Conservation (phyloP, 2,797 vertebrate species). For the Fistularia tabacaria region DNA sequence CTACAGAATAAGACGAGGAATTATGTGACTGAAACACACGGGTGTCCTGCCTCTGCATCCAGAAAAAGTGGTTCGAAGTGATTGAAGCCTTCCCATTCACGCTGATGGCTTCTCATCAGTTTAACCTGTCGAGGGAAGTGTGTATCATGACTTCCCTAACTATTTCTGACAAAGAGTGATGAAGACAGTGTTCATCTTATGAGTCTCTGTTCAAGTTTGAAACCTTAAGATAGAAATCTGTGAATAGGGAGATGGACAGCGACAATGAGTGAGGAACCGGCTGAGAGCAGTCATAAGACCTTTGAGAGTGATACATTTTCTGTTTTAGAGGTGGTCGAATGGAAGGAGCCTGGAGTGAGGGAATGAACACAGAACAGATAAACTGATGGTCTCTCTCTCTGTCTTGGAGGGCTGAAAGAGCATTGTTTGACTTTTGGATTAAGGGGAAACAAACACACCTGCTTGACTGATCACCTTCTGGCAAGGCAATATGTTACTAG, state of each 20-base stretch:
- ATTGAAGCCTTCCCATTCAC: conserved; percentile 44
- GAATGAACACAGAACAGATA: conserved; percentile 20
- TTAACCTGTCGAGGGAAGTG: conserved; percentile 59
- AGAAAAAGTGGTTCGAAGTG: conserved; percentile 15
- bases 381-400: conserved; percentile 71
- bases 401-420: conserved; percentile 53
- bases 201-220: conserved; percentile 57
- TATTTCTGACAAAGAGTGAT: conserved; percentile 70
- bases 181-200: conserved; percentile 70
- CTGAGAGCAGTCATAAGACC: conserved; percentile 3
- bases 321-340: conserved; percentile 52
- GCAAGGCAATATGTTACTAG: conserved; percentile 41
- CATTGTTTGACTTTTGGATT: conserved; percentile 56
- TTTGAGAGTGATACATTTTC: conserved; percentile 34
- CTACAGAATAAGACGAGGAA: no score
- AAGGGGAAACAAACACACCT: conserved; percentile 52
- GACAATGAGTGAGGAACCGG: conserved; percentile 40
- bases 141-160: conserved; percentile 71
- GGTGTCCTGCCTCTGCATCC: conserved; percentile 4
- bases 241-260: conserved; percentile 46
- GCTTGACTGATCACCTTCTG: conserved; percentile 50
- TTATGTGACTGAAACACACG: conserved; percentile 1
- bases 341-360: conserved; percentile 10
- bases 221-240: conserved; percentile 67
- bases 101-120: conserved; percentile 67